A percentile compares a stretch with the other conserved stretches of the same genome.
Conservation (phyloP, 2,113 vertebrate species). For the Puffinus mauretanicus region DNA sequence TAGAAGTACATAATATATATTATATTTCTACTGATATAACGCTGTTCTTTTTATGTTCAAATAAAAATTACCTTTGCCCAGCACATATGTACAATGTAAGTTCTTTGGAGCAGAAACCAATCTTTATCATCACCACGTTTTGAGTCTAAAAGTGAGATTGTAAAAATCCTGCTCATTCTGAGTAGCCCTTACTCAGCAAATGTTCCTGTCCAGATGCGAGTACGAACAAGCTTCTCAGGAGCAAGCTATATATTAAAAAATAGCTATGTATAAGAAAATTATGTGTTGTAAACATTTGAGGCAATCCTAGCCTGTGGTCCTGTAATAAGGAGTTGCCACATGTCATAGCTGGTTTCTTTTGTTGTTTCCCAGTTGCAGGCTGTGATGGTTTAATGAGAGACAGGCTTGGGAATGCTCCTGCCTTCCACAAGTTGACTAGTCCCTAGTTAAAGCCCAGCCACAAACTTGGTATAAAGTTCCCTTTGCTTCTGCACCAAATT, state of each 20-base stretch:
- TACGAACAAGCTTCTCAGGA: not conserved
- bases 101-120: not conserved
- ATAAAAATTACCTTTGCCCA: not conserved
- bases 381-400: not conserved
- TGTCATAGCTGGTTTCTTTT: not conserved
- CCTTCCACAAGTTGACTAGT: not conserved
- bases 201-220: not conserved
- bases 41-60: constrained; percentile 5
- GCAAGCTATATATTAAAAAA: not conserved
- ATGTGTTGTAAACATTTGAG: not conserved
- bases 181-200: not conserved
- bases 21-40: constrained; percentile 14
- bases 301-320: not conserved
- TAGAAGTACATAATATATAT: not conserved
- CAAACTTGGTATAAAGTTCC: not conserved
- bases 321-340: not conserved
- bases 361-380: not conserved
- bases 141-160: not conserved
- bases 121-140: not conserved
- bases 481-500: not conserved
- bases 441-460: not conserved
- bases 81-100: not conserved
- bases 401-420: not conserved
- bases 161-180: not conserved
- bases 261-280: not conserved